phyloP scores from a whole-genome alignment of 2,888 invertebrate species.

The Acholoe squamosa region DNA sequence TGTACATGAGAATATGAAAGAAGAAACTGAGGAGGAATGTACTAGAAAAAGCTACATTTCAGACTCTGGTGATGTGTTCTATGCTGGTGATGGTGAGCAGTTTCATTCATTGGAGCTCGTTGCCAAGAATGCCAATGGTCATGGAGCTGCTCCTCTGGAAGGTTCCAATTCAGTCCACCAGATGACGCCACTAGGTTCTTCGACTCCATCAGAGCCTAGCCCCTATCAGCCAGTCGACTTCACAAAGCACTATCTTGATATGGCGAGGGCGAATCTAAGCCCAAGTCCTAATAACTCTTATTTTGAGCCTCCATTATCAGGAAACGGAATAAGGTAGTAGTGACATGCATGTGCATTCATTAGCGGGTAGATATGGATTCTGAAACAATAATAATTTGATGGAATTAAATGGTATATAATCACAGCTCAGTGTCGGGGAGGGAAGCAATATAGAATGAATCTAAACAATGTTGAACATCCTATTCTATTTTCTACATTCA shows the following conservation, averaged over 20 bases:
- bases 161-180: neutral
- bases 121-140: neutral
- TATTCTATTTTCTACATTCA: no score
- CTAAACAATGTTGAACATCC: no score
- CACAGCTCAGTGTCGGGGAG: no score
- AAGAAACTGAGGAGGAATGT: neutral
- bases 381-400: no score
- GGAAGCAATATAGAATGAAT: no score
- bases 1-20: neutral
- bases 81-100: slow-evolving; percentile 6
- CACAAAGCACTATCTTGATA: neutral
- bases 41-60: neutral
- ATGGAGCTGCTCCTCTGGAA: neutral
- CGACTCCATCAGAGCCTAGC: neutral
- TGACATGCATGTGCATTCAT: no score
- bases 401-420: no score
- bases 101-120: neutral
- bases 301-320: neutral
- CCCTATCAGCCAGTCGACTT: neutral
- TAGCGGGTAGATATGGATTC: no score
- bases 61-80: neutral
- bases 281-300: neutral
- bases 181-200: neutral
- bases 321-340: neutral
- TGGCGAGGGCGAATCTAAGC: neutral